Evolutionary conservation across 2,888 invertebrate species (phyloP).

Genomic region (Automeris io): DNA sequence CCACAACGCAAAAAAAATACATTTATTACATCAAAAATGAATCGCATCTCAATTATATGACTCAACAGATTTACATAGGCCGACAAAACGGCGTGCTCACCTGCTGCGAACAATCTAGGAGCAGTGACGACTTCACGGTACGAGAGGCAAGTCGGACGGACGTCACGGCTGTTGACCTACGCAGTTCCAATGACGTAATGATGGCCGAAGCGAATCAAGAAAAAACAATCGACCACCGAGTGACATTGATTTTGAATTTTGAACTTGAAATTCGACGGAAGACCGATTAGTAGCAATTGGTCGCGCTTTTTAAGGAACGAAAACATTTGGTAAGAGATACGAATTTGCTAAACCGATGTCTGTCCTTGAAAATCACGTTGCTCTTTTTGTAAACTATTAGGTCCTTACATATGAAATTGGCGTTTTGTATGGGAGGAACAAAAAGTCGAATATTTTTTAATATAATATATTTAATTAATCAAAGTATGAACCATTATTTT

Average conservation of each 20-base stretch:
- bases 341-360: not conserved
- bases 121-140: conserved; percentile 46
- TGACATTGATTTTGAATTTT: conserved; percentile 53
- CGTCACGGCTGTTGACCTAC: conserved; percentile 42
- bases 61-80: too few species aligned
- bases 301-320: not conserved
- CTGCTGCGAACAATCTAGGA: conserved; percentile 20
- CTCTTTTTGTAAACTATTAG: not conserved
- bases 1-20: too few species aligned
- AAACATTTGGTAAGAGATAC: not conserved
- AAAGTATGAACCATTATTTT: too few species aligned
- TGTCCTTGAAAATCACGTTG: not conserved
- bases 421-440: too few species aligned
- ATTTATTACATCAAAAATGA: too few species aligned
- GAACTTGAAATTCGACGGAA: conserved; percentile 33
- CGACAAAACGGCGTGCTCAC: conserved; percentile 14
- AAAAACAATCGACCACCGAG: conserved; percentile 27
- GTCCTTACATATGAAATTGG: too few species aligned
- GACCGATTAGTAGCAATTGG: conserved; percentile 15
- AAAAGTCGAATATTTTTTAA: too few species aligned
- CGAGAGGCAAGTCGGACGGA: conserved; percentile 45
- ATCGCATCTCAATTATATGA: too few species aligned
- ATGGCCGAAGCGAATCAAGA: conserved; percentile 26
- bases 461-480: too few species aligned
- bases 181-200: conserved; percentile 49